phyloP scores from a whole-genome alignment of 2,113 vertebrate species.

The Bucco capensis region DNA sequence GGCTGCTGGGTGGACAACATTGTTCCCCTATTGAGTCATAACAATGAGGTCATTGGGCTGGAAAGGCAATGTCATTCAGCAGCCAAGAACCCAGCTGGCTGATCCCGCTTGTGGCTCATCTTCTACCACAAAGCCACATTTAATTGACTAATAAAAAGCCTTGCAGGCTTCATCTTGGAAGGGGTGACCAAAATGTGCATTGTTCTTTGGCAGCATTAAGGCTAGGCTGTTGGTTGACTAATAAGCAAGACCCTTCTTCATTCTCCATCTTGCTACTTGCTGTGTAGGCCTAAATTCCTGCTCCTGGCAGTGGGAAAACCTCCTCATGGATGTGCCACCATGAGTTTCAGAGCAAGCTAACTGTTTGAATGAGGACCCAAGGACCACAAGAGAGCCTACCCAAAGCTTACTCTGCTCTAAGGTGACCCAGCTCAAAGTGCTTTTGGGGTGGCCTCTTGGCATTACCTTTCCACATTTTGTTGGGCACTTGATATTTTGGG shows the following conservation, averaged over 20 bases:
- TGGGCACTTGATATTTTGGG: rapidly evolving
- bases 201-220: conserved; percentile 14
- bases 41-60: conserved; percentile 55
- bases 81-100: conserved; percentile 61
- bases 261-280: background rate
- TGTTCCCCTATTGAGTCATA: conserved; percentile 58
- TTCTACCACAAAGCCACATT: conserved; percentile 46
- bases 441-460: background rate
- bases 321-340: background rate
- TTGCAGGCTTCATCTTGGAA: conserved; percentile 24
- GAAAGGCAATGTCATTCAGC: conserved; percentile 57
- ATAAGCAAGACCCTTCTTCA: background rate
- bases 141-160: conserved; percentile 53
- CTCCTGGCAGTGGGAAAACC: background rate
- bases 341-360: background rate
- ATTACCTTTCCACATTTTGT: background rate
- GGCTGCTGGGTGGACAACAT: conserved; percentile 57
- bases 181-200: background rate
- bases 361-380: background rate
- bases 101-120: conserved; percentile 43
- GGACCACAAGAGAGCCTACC: background rate
- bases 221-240: background rate
- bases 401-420: background rate
- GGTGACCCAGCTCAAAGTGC: background rate
- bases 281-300: background rate